A percentile compares a stretch with the other conserved stretches of the same genome.
These are phyloP conservation scores for Chaenogobius annularis DNA, from an alignment of 2,113 vertebrate species.

Conservation along the genomic window DNA sequence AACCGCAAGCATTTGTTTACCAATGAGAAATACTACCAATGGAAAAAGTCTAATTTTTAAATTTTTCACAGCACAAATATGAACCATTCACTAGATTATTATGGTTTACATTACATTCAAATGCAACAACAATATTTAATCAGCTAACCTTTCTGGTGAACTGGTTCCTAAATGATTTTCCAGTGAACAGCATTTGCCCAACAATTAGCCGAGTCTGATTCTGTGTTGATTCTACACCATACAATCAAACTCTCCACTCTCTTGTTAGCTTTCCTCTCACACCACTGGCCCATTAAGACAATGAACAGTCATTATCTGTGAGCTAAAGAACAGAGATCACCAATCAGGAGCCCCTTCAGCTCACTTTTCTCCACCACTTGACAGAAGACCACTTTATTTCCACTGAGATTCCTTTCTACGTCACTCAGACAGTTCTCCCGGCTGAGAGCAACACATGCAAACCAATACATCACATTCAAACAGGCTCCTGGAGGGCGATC, in stretches of 20 bases:
- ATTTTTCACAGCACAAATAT: too few species aligned
- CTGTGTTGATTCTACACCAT: not conserved
- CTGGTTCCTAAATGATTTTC: not conserved
- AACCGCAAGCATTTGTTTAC: too few species aligned
- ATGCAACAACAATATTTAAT: not conserved
- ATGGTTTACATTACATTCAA: too few species aligned
- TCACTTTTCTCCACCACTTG: constrained; percentile 25
- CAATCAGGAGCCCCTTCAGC: constrained; percentile 44
- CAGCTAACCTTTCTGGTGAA: too few species aligned
- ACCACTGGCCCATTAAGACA: constrained; percentile 22
- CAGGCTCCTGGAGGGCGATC: not conserved
- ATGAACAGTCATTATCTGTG: constrained; percentile 37
- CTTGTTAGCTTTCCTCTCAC: constrained; percentile 29
- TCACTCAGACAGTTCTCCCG: constrained; percentile 2
- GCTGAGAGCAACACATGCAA: not conserved
- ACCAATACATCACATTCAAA: not conserved
- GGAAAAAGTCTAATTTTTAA: too few species aligned
- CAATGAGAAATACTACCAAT: too few species aligned
- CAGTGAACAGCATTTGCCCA: not conserved
- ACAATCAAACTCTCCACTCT: not conserved
- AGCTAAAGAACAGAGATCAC: constrained; percentile 28
- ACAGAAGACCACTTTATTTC: constrained; percentile 57
- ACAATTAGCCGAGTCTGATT: not conserved
- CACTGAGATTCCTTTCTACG: constrained; percentile 13
- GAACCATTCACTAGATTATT: too few species aligned